Percentiles rank a stretch among this genome's conserved stretches.
These are phyloP conservation scores for Chaetodon auriga DNA, from an alignment of 2,113 vertebrate species.

Conservation along the genomic window DNA sequence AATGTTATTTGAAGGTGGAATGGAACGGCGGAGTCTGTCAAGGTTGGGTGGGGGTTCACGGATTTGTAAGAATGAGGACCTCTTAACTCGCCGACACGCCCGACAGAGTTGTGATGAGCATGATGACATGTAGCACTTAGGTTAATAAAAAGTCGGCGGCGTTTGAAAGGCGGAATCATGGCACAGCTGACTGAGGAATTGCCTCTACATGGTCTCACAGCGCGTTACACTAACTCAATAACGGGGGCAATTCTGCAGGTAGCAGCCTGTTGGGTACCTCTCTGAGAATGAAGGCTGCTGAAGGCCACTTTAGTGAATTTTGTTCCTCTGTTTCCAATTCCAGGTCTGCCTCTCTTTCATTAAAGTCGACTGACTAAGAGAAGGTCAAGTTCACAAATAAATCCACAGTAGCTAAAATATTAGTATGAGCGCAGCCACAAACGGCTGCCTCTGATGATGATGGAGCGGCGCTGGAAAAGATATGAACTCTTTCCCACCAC, in stretches of 20 bases:
- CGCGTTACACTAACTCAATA: constrained; percentile 59
- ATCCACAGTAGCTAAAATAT: constrained; percentile 33
- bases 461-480: constrained; percentile 38
- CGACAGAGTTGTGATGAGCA: constrained; percentile 30
- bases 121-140: constrained; percentile 56
- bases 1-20: background rate
- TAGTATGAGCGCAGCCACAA: constrained; percentile 14
- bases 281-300: constrained; percentile 15
- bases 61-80: background rate
- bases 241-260: constrained; percentile 39
- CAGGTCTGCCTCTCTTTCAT: constrained; percentile 9
- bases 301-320: constrained; percentile 29
- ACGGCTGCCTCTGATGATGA: constrained; percentile 52
- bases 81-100: constrained; percentile 13
- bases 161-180: constrained; percentile 47
- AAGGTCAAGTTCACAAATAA: constrained; percentile 36
- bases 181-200: constrained; percentile 41
- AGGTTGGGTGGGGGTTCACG: background rate
- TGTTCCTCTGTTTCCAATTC: constrained; percentile 40
- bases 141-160: constrained; percentile 66
- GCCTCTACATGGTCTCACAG: constrained; percentile 38
- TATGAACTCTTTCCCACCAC: constrained; percentile 41
- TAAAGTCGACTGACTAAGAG: background rate
- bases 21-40: background rate
- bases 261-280: constrained; percentile 7